These are phyloP conservation scores for Drosophila mayri DNA, from an alignment of 1,140 invertebrate species.

Conservation along the genomic window DNA sequence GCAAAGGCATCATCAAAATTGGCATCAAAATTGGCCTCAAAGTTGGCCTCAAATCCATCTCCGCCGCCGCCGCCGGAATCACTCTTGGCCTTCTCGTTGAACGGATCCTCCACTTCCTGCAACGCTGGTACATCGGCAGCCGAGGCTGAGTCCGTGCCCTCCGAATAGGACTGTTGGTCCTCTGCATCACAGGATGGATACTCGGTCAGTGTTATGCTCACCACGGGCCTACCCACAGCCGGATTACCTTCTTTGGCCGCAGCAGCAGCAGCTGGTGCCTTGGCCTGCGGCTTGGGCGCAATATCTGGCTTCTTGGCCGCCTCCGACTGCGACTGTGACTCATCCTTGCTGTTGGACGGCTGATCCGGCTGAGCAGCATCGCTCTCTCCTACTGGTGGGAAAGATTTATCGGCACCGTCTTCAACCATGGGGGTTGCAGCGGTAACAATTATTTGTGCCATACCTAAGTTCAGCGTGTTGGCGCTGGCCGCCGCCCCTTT, in stretches of 20 bases:
- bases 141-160: conserved; percentile 64
- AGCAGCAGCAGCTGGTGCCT: conserved; percentile 43
- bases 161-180: conserved; percentile 67
- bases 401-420: conserved; percentile 86
- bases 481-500: conserved; percentile 73
- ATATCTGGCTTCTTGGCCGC: conserved; percentile 70
- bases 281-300: conserved; percentile 80
- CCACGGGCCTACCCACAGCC: conserved; percentile 41
- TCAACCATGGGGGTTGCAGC: conserved; percentile 95
- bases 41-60: conserved; percentile 67
- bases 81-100: conserved; percentile 68
- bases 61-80: conserved; percentile 48
- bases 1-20: conserved; percentile 84
- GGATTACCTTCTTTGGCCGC: conserved; percentile 64
- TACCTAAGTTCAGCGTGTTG: conserved; percentile 87
- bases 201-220: conserved; percentile 66
- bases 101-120: conserved; percentile 77
- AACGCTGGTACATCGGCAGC: conserved; percentile 59
- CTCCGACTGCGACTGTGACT: conserved; percentile 23
- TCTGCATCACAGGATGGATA: conserved; percentile 69
- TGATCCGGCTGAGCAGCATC: conserved; percentile 38
- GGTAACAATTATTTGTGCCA: conserved; percentile 94
- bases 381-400: conserved; percentile 84
- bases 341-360: conserved; percentile 35
- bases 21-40: conserved; percentile 81